A percentile compares a stretch with the other conserved stretches of the same genome.
These are phyloP conservation scores for Oceanodroma leucorhoa DNA, from an alignment of 2,797 vertebrate species.

Conservation along the genomic window DNA sequence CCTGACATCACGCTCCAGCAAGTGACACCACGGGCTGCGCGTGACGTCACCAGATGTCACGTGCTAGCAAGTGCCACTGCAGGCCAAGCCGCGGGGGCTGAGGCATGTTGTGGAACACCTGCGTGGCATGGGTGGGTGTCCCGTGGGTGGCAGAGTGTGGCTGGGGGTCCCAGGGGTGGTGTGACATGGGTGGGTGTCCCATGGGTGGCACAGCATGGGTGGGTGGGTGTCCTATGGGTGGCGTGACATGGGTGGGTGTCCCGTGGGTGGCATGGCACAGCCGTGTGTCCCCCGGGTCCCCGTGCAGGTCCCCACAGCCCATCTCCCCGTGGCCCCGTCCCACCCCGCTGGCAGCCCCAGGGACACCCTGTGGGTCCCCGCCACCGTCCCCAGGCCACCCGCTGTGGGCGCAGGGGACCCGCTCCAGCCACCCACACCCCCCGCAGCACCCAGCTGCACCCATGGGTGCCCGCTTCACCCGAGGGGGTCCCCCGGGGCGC, in stretches of 20 bases:
- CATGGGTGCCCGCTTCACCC: fast-evolving
- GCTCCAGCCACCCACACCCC: not conserved
- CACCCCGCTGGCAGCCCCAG: not conserved
- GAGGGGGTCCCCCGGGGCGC: fast-evolving
- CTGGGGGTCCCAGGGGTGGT: not conserved
- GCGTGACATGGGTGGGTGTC: fast-evolving
- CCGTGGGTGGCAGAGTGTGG: not conserved
- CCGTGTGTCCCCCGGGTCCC: not conserved
- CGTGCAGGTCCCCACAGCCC: not conserved
- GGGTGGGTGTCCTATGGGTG: too few species aligned
- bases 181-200: not conserved
- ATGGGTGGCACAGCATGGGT: not conserved
- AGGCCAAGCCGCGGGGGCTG: not conserved
- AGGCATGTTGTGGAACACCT: too few species aligned
- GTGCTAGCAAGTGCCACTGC: fast-evolving
- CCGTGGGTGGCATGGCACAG: not conserved
- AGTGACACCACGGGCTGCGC: not conserved
- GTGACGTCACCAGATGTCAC: not conserved
- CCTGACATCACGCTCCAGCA: fast-evolving
- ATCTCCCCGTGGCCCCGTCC: not conserved
- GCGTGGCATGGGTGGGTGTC: not conserved
- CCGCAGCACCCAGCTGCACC: not conserved
- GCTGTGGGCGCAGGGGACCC: not conserved
- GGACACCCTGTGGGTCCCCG: fast-evolving
- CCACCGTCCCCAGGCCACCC: not conserved